Conservation (phyloP, 1,140 invertebrate species). For the Maniola jurtina region DNA sequence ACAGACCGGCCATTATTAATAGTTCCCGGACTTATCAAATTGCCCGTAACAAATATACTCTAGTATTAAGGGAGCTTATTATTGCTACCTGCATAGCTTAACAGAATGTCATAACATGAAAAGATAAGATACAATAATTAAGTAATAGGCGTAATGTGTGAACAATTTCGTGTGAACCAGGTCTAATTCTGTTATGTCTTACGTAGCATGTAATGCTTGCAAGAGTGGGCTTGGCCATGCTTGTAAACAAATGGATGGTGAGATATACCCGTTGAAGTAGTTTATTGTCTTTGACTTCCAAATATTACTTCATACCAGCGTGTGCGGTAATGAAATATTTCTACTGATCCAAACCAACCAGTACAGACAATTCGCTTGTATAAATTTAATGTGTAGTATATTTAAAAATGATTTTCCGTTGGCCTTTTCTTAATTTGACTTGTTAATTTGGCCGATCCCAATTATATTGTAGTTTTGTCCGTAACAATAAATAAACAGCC, state of each 20-base stretch:
- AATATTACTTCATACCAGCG: no score
- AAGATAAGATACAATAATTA: constrained; percentile 12
- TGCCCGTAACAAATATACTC: no score
- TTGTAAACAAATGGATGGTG: neutral
- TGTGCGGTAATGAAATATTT: no score
- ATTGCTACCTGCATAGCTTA: neutral
- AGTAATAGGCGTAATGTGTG: constrained; percentile 20
- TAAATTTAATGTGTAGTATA: no score
- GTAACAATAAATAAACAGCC: neutral
- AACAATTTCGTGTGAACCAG: constrained; percentile 19
- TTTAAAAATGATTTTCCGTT: no score
- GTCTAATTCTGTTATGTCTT: constrained; percentile 17
- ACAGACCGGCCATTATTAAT: no score
- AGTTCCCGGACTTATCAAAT: no score
- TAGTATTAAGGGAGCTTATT: no score
- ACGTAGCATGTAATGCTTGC: constrained; percentile 9
- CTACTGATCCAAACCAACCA: no score
- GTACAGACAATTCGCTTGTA: no score
- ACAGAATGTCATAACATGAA: neutral
- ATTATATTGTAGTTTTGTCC: neutral
- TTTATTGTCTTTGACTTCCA: neutral
- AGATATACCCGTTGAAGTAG: neutral
- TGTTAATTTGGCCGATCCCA: neutral
- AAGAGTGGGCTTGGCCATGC: neutral
- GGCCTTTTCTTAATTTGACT: neutral